Conservation (phyloP, 2,113 vertebrate genomes). For the Oophaga pumilio region DNA sequence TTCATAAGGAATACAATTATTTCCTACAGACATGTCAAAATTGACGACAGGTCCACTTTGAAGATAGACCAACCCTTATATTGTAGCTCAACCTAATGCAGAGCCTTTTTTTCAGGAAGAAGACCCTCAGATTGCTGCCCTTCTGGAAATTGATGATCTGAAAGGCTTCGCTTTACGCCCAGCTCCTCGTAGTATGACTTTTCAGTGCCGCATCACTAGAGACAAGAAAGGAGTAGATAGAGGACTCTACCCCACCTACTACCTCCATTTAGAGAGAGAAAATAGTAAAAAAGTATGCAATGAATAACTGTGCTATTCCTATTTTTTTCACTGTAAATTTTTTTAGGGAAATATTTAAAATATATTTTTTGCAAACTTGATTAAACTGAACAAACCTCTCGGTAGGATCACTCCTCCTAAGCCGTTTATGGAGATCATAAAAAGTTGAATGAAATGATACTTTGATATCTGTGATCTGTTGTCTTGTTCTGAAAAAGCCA, state of each 20-base stretch:
- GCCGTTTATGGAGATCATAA: too few species aligned
- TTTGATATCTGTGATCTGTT: too few species aligned
- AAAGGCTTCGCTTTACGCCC: conserved; percentile 77
- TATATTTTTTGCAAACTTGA: too few species aligned
- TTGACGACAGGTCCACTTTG: not conserved
- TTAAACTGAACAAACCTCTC: too few species aligned
- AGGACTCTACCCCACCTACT: conserved; percentile 84
- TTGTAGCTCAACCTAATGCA: not conserved
- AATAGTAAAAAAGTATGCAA: conserved; percentile 76
- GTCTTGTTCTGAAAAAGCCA: too few species aligned
- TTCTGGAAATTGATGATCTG: conserved; percentile 73
- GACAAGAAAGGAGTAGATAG: conserved; percentile 83
- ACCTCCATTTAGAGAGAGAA: conserved; percentile 83
- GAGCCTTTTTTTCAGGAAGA: not conserved
- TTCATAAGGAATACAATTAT: too few species aligned
- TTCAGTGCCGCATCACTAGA: conserved; percentile 80
- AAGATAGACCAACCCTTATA: not conserved
- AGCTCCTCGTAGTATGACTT: conserved; percentile 72
- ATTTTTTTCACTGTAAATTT: not conserved
- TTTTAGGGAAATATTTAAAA: too few species aligned
- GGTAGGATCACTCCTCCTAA: too few species aligned
- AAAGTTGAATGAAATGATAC: too few species aligned
- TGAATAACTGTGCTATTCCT: not conserved
- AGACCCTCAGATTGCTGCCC: not conserved
- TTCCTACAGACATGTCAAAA: too few species aligned